phyloP scores from a whole-genome alignment of 2,888 invertebrate species.

The Hyalella azteca region DNA sequence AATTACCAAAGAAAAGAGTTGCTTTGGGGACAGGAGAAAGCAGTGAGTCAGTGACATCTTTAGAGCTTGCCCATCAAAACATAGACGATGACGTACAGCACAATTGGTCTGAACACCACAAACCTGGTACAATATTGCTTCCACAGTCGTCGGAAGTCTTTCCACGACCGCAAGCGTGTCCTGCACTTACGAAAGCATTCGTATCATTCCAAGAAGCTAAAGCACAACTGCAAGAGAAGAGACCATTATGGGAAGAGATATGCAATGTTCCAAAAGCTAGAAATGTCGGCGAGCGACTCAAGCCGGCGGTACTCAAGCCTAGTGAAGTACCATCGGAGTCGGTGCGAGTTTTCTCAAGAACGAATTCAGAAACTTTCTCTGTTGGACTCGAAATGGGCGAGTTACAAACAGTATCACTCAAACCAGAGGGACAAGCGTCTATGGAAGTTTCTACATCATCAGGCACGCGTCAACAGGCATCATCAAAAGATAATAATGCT shows the following conservation, averaged over 20 bases:
- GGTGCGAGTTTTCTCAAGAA: slow-evolving; percentile 1
- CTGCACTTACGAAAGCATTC: slow-evolving; percentile 15
- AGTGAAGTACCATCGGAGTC: slow-evolving; percentile 9
- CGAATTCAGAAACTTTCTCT: slow-evolving; percentile 10
- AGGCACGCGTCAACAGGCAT: background rate
- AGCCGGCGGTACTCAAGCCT: slow-evolving; percentile 10
- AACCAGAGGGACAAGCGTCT: background rate
- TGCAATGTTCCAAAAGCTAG: background rate
- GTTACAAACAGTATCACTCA: slow-evolving; percentile 8
- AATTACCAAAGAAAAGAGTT: background rate
- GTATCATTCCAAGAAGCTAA: slow-evolving; percentile 17
- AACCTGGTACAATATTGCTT: slow-evolving; percentile 30
- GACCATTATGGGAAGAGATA: slow-evolving; percentile 16
- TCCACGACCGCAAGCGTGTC: slow-evolving; percentile 24
- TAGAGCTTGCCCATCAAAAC: background rate
- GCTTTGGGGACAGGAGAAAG: background rate
- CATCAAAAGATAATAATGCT: background rate
- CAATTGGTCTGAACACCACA: slow-evolving; percentile 3
- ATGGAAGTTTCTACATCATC: background rate
- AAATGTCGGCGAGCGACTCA: background rate
- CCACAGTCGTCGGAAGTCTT: slow-evolving; percentile 34
- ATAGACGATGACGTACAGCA: slow-evolving; percentile 11
- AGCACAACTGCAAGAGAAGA: slow-evolving; percentile 10
- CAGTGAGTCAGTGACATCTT: background rate
- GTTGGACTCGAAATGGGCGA: background rate